phyloP scores from a whole-genome alignment of 1,140 invertebrate genomes.

The Coptotermes formosanus region DNA sequence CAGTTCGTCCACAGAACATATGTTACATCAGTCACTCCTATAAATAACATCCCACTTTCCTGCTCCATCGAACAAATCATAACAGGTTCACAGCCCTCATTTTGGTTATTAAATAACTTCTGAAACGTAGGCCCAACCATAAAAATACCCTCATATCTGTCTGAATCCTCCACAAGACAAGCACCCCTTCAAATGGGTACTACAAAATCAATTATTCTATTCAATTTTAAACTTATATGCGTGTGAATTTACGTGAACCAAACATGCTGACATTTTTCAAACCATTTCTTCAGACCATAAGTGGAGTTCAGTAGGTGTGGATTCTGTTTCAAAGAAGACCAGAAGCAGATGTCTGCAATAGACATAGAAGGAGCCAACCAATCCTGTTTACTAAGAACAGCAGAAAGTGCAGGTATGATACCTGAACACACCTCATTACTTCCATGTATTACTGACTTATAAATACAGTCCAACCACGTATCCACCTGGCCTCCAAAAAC shows the following conservation, averaged over 20 bases:
- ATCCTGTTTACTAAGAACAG: neutral
- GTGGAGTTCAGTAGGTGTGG: neutral
- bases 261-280: neutral
- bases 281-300: conserved; percentile 4
- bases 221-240: too few species aligned
- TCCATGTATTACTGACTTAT: conserved; percentile 38
- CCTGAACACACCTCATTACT: neutral
- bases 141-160: too few species aligned
- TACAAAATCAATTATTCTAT: too few species aligned
- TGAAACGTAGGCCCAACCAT: too few species aligned
- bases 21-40: too few species aligned
- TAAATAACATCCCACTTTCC: too few species aligned
- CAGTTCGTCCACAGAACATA: too few species aligned
- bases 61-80: too few species aligned
- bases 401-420: neutral
- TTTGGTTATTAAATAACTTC: too few species aligned
- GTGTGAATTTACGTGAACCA: neutral
- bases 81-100: too few species aligned
- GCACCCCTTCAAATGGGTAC: too few species aligned
- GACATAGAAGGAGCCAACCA: conserved; percentile 25
- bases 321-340: conserved; percentile 27
- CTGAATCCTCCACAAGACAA: too few species aligned
- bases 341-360: conserved; percentile 32
- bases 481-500: conserved; percentile 52
- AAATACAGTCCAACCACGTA: conserved; percentile 50